Conservation (phyloP, 2,888 invertebrate species). For the Drosophila longiperda region DNA sequence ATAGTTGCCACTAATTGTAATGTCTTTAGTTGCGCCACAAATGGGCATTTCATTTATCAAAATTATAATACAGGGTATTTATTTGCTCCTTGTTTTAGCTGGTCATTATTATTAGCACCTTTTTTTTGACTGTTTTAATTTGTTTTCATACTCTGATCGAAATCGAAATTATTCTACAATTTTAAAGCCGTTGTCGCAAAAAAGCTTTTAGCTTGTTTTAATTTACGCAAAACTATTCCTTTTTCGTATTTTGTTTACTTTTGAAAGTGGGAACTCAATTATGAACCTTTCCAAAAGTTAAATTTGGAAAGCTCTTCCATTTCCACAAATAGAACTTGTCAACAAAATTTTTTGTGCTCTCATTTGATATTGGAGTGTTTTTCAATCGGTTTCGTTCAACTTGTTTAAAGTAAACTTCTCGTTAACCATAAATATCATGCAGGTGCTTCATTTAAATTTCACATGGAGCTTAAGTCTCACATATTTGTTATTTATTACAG, state of each 20-base stretch:
- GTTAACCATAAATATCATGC: neutral
- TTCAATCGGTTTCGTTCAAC: neutral
- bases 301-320: neutral
- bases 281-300: neutral
- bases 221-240: too few relatives aligned
- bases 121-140: neutral
- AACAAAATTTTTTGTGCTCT: too few relatives aligned
- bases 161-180: neutral
- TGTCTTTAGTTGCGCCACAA: conserved; percentile 30
- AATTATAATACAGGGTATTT: neutral
- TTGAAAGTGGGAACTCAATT: too few relatives aligned
- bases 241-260: neutral
- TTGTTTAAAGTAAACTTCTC: too few relatives aligned
- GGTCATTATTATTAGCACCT: neutral
- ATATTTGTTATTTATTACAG: conserved; percentile 14
- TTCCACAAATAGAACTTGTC: too few relatives aligned
- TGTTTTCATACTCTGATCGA: too few relatives aligned
- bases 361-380: neutral
- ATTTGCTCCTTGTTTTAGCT: neutral
- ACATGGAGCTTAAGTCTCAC: conserved; percentile 11
- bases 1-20: conserved; percentile 51
- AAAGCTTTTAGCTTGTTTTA: too few relatives aligned
- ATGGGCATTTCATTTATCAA: neutral
- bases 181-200: too few relatives aligned
- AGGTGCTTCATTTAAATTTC: conserved; percentile 27